A percentile compares a stretch with the other conserved stretches of the same genome.
Conservation (phyloP, 2,888 invertebrate species). For the Sisyra terminalis region DNA sequence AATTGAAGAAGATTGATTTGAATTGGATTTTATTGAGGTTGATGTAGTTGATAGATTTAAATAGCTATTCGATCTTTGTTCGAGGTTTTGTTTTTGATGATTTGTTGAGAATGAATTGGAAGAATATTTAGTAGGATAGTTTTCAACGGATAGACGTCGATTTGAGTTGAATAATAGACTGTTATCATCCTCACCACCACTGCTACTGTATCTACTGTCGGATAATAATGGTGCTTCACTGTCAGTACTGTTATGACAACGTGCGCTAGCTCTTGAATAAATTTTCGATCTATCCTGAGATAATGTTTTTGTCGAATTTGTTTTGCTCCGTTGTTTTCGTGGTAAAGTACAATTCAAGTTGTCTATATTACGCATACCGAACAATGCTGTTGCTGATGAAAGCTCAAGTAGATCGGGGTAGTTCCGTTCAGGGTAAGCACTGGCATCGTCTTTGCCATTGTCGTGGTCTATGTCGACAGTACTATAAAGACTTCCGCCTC, state of each 20-base stretch:
- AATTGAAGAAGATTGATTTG: conserved; percentile 23
- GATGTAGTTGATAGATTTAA: conserved; percentile 38
- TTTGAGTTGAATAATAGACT: conserved; percentile 27
- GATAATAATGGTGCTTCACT: conserved; percentile 57
- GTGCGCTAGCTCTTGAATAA: conserved; percentile 18
- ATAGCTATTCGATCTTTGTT: conserved; percentile 50
- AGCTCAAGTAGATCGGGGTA: conserved; percentile 37
- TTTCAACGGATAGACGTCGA: conserved; percentile 32
- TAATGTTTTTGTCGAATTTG: conserved; percentile 15
- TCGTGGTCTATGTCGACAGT: conserved; percentile 15
- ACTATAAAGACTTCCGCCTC: conserved; percentile 19
- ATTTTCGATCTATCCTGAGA: conserved; percentile 12
- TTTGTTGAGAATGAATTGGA: conserved; percentile 17
- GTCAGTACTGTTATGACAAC: conserved; percentile 31
- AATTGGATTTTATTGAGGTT: too few relatives aligned
- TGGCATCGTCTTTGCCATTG: conserved; percentile 15
- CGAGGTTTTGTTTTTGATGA: conserved; percentile 14
- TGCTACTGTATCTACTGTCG: conserved; percentile 54
- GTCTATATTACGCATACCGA: conserved; percentile 20
- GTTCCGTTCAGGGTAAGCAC: conserved; percentile 34
- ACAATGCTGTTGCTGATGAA: conserved; percentile 14
- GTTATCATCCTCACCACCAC: conserved; percentile 45
- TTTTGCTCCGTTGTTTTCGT: conserved; percentile 18
- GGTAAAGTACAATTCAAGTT: conserved; percentile 52
- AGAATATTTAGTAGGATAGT: conserved; percentile 16